Conservation (phyloP, 2,888 invertebrate genomes). For the Pseudococcus longispinus region DNA sequence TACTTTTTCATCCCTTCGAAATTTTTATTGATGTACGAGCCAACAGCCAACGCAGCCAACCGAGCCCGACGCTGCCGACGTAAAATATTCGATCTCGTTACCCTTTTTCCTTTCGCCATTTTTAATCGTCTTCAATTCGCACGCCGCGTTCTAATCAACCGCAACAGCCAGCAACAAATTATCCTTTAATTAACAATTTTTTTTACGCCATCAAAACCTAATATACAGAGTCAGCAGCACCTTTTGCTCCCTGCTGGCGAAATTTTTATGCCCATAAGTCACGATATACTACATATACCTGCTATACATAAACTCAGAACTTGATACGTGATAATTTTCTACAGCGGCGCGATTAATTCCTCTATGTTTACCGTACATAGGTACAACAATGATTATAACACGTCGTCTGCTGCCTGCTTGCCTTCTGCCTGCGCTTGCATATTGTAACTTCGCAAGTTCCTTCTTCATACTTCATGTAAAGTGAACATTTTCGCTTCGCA, state of each 20-base stretch:
- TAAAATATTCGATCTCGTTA: constrained; percentile 33
- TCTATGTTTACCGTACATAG: neutral
- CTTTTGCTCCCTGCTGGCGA: neutral
- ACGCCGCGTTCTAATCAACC: neutral
- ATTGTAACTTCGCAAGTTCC: neutral
- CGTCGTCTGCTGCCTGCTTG: neutral
- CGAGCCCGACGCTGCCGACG: neutral
- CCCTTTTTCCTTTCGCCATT: neutral
- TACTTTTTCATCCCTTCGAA: constrained; percentile 40
- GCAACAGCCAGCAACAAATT: constrained; percentile 29
- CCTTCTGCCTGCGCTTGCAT: neutral
- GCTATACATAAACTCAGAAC: neutral
- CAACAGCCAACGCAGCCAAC: neutral
- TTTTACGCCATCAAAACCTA: neutral
- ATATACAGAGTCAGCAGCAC: neutral
- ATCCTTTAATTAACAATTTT: constrained; percentile 41
- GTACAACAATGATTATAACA: constrained; percentile 9
- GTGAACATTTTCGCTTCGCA: neutral
- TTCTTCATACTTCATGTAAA: neutral
- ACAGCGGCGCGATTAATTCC: neutral
- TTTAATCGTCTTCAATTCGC: constrained; percentile 24
- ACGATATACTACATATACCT: neutral
- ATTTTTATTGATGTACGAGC: constrained; percentile 28
- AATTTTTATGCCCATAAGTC: constrained; percentile 16
- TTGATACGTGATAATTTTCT: constrained; percentile 22